phyloP scores from a whole-genome alignment of 2,797 vertebrate genomes.

The Coracias cyanogaster region DNA sequence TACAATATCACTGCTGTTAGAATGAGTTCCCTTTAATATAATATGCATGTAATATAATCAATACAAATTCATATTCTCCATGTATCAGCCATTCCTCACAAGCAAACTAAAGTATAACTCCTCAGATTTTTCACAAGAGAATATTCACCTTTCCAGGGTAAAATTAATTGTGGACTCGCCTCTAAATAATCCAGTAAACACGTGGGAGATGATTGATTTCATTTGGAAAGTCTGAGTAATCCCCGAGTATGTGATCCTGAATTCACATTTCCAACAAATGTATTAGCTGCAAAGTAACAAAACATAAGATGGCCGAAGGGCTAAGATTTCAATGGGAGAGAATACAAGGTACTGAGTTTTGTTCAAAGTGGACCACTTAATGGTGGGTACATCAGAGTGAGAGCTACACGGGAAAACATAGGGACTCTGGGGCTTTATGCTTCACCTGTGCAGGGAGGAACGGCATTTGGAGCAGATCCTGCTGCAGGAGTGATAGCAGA shows the following conservation, averaged over 20 bases:
- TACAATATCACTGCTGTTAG: background rate
- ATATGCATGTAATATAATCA: background rate
- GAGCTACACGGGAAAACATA: background rate
- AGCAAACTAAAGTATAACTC: background rate
- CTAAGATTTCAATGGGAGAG: background rate
- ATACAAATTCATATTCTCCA: background rate
- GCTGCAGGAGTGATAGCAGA: background rate
- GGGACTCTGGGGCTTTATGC: background rate
- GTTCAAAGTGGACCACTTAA: background rate
- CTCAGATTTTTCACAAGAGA: background rate
- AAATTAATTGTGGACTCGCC: background rate
- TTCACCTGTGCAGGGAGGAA: background rate
- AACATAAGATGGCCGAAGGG: background rate
- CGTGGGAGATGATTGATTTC: background rate
- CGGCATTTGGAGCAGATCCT: background rate
- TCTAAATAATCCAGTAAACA: background rate
- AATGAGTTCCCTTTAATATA: background rate
- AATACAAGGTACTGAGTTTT: background rate
- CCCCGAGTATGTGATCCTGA: background rate
- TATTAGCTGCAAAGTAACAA: background rate
- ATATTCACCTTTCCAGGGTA: background rate
- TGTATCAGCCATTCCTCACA: background rate
- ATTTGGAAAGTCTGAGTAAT: background rate
- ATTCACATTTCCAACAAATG: background rate
- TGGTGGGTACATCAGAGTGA: background rate